Percentiles rank a stretch among this genome's conserved stretches.
phyloP scores from a whole-genome alignment of 2,113 vertebrate species.

The Plecturocebus donacophilus region DNA sequence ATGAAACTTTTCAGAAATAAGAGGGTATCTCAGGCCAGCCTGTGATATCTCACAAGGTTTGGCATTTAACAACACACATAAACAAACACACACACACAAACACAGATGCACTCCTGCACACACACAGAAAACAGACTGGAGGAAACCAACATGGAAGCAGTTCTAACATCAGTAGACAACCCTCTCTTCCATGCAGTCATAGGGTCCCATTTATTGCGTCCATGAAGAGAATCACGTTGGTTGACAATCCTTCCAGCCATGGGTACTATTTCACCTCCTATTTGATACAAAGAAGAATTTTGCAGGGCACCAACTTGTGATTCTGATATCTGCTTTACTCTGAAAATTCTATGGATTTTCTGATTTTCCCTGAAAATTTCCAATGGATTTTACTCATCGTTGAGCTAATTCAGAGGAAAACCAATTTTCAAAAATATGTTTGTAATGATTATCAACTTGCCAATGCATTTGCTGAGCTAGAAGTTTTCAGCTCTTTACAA shows the following conservation, averaged over 20 bases:
- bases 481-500: conserved; percentile 55
- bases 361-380: too few species aligned
- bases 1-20: not conserved
- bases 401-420: not conserved
- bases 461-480: conserved; percentile 50
- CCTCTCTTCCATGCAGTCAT: not conserved
- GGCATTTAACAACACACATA: not conserved
- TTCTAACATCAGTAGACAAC: not conserved
- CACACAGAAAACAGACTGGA: not conserved
- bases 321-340: conserved; percentile 1
- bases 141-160: not conserved
- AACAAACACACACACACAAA: not conserved
- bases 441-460: conserved; percentile 47
- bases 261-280: not conserved
- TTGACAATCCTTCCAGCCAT: not conserved
- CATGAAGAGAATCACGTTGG: not conserved
- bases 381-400: too few species aligned
- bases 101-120: not conserved
- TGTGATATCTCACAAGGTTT: not conserved
- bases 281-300: not conserved
- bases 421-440: conserved; percentile 26
- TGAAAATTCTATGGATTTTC: not conserved
- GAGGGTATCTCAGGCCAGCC: not conserved
- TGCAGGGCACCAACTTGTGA: not conserved
- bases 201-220: not conserved